Evolutionary conservation across 2,113 vertebrate genomes (phyloP), one percentile per base, ranked within the genome.

Genomic region (Notarius quadriscutis): DNA sequence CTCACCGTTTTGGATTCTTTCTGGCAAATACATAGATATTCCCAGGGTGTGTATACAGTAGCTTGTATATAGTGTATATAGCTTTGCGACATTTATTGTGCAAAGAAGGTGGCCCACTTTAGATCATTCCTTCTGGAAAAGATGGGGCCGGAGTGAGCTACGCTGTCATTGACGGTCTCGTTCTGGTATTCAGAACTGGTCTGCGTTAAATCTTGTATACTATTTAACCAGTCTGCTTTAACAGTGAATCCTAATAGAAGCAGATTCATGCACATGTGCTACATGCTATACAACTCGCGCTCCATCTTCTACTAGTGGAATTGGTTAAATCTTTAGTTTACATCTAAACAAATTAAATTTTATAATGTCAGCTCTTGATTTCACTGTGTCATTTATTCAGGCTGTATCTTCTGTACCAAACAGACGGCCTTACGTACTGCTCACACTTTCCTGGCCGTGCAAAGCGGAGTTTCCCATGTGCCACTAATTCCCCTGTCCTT

Each of bases 401-500:
- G 22, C 41, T 20, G 27, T 25, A 25, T 58, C n/a, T 34, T 88
- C 63, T 18, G 5, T n/a, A 51, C 55, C 55, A 41, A 71, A 57
- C 57, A 34, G 72, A 80, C 67, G 17, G 62, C 48, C 34, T 67
- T 62, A 41, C 34, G 34, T 41, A 27, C 65, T 34, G 50, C 63
- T 84, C n/a, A 63, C 30, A 81, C 57, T 11, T 51, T 75, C 79
- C 65, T 81, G 20, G 84, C 75, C 65, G 60, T 75, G 87, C 65
- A 83, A 87, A 86, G 51, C 55, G 51, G 62, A 81, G 53, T 67
- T 48, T 53, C 25, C 41, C 58, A 53, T 72, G 65, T 77, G 69
- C 86, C 25, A 34, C 85, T 80, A 78, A 87, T 83, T 83, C 84
- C 88, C 81, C 83, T 86, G 88, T 89, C 87, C 84, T 91, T 87